Evolutionary conservation across 92 coral and sea anemone genomes (phyloP).

Genomic region (Anthopleura xanthogrammica): DNA sequence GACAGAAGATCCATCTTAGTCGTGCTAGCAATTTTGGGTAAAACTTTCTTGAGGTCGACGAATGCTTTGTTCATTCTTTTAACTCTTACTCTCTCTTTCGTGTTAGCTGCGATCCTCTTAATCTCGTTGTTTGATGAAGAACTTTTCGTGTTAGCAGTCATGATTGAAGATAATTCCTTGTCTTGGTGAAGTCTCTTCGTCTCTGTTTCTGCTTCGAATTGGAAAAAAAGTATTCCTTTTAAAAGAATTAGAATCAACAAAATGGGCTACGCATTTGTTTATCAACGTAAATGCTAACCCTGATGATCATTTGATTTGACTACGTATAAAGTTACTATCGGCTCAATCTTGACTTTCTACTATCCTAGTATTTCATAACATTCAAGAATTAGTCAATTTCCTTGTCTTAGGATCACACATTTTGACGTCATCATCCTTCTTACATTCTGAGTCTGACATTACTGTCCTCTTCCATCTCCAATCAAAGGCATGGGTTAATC

Average conservation of each 20-base stretch:
- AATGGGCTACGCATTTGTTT: neutral
- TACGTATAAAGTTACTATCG: neutral
- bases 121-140: neutral
- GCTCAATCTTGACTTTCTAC: neutral
- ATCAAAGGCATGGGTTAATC: neutral
- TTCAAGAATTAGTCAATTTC: neutral
- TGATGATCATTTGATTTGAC: neutral
- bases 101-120: conserved; percentile 52
- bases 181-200: neutral
- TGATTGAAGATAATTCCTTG: neutral
- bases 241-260: neutral
- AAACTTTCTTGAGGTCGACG: conserved; percentile 41
- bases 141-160: neutral
- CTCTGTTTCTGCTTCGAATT: neutral
- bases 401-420: neutral
- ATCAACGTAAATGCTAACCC: neutral
- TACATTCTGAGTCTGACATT: neutral
- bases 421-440: neutral
- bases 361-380: neutral
- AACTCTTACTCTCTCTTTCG: conserved; percentile 45
- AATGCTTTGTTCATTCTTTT: conserved; percentile 59
- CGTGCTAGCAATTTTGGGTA: conserved; percentile 39
- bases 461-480: neutral
- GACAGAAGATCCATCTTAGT: conserved; percentile 51
- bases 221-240: neutral